These are phyloP conservation scores for Gavia stellata DNA, from an alignment of 2,113 vertebrate species.

Conservation along the genomic window DNA sequence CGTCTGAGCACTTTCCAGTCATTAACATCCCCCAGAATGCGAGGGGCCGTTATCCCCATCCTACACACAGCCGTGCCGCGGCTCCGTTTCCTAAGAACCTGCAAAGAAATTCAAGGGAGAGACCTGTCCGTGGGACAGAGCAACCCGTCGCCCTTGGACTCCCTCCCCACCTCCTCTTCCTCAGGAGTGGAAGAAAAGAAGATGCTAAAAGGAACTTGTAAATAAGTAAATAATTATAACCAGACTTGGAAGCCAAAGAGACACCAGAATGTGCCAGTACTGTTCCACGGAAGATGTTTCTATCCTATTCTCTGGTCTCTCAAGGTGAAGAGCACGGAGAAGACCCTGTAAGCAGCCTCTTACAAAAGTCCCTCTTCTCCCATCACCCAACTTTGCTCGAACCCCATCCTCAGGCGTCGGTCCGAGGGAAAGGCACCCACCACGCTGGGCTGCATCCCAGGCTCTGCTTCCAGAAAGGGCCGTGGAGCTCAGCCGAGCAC, in stretches of 20 bases:
- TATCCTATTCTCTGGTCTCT: accelerated
- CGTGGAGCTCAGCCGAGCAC: accelerated
- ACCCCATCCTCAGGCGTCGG: neutral
- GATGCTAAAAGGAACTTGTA: neutral
- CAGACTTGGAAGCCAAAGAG: neutral
- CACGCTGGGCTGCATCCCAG: neutral
- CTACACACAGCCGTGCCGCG: neutral
- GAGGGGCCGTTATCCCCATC: neutral
- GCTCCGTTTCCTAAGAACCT: neutral
- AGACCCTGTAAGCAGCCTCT: neutral
- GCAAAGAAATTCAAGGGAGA: neutral
- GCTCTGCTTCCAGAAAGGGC: neutral
- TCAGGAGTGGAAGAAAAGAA: neutral
- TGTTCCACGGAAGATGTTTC: neutral
- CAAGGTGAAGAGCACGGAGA: neutral
- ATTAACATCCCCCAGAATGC: neutral
- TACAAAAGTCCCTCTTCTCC: neutral
- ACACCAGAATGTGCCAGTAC: accelerated
- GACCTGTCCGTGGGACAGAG: neutral
- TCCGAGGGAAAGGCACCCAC: neutral
- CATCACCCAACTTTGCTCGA: accelerated
- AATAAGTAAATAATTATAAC: neutral
- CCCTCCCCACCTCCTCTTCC: neutral
- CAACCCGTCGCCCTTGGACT: accelerated
- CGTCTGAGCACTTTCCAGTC: neutral